These are phyloP conservation scores for Condylura cristata DNA, from an alignment of 2,113 vertebrate species.

Conservation along the genomic window DNA sequence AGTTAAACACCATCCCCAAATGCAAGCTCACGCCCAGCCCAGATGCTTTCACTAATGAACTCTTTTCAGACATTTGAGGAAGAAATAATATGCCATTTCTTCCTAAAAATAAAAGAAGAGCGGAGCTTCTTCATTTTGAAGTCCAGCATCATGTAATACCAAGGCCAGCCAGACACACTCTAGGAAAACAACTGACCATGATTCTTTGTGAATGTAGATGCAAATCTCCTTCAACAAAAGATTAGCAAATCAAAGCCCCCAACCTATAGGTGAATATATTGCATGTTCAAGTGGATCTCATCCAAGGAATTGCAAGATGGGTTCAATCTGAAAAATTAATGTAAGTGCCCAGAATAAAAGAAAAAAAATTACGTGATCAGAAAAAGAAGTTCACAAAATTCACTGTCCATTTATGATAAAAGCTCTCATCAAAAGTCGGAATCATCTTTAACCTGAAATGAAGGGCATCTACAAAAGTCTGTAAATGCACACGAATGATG, in stretches of 20 bases:
- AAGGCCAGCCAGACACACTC: background rate
- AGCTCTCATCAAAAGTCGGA: background rate
- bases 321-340: background rate
- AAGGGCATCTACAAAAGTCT: background rate
- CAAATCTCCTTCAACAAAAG: background rate
- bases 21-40: background rate
- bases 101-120: background rate
- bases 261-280: background rate
- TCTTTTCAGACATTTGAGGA: background rate
- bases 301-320: background rate
- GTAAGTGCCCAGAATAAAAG: background rate
- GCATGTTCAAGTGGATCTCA: background rate
- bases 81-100: background rate
- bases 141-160: background rate
- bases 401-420: background rate
- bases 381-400: background rate
- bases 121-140: background rate
- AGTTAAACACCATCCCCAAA: background rate
- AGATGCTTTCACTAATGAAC: background rate
- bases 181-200: background rate
- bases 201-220: background rate
- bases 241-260: background rate
- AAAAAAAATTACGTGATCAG: background rate
- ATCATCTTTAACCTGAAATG: background rate
- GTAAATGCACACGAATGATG: background rate